A percentile compares a stretch with the other conserved stretches of the same genome.
Evolutionary conservation across 1,140 invertebrate genomes (phyloP).

Genomic region (Drosophila nikananu): DNA sequence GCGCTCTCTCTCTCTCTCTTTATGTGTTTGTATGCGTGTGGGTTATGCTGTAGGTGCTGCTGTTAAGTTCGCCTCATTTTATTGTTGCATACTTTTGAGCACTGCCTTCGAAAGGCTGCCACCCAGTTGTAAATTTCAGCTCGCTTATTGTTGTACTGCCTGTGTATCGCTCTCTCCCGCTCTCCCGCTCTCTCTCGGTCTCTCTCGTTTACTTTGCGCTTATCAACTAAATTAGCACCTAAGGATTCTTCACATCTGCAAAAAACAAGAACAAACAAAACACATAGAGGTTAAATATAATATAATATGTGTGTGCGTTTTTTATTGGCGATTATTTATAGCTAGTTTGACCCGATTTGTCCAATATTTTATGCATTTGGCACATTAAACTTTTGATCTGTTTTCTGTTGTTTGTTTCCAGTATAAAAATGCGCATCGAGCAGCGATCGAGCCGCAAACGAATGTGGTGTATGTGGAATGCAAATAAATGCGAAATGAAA

Average conservation of each 20-base stretch:
- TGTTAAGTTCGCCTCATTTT: slow-evolving; percentile 41
- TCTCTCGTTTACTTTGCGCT: slow-evolving; percentile 56
- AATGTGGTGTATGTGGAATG: slow-evolving; percentile 30
- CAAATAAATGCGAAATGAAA: slow-evolving; percentile 43
- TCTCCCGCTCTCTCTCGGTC: slow-evolving; percentile 4
- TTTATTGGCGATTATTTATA: slow-evolving; percentile 28
- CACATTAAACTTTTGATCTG: slow-evolving; percentile 70
- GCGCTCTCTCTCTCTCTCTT: slow-evolving; percentile 10
- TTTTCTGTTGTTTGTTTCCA: slow-evolving; percentile 39
- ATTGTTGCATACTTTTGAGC: slow-evolving; percentile 73
- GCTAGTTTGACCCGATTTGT: slow-evolving; percentile 34
- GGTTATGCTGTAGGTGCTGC: slow-evolving; percentile 10
- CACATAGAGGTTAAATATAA: slow-evolving; percentile 20
- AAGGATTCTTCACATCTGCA: slow-evolving; percentile 85
- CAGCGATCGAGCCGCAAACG: slow-evolving; percentile 8
- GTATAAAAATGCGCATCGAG: slow-evolving; percentile 40
- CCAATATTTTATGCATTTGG: slow-evolving; percentile 70
- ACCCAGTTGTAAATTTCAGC: slow-evolving; percentile 51
- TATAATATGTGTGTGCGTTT: slow-evolving; percentile 1
- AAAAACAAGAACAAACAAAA: slow-evolving; percentile 36
- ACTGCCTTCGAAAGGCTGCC: slow-evolving; percentile 48
- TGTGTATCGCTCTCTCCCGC: slow-evolving; percentile 37
- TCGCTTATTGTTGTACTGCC: slow-evolving; percentile 68
- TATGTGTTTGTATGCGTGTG: slow-evolving; percentile 6
- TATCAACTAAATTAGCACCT: slow-evolving; percentile 85